Evolutionary conservation across 2,888 invertebrate genomes (phyloP), one percentile per base, ranked within the genome.

Genomic region (Luperina nickerlii): DNA sequence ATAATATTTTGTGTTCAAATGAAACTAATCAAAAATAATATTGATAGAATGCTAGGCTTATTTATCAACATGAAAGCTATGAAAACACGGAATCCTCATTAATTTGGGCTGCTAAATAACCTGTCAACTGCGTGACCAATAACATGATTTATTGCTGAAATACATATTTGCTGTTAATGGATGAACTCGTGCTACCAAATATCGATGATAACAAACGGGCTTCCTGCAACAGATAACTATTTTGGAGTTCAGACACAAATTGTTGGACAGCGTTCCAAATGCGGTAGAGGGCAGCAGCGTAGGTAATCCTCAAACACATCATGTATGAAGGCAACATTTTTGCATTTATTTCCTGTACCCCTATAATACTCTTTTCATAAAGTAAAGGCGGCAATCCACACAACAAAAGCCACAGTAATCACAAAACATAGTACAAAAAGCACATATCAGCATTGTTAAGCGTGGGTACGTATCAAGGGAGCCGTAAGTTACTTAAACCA

Each of bases 401-500:
- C 63, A 74, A 77, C 63, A 76, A 77, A 81, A 82, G 60, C 72
- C 57, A 32, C 57, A 71, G 63, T 73, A 66, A 79, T 86, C 75
- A 82, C 60, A 42, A 65, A 69, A 78, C 51, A 51, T 65, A 72
- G 68, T 62, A 74, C 69, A 80, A 81, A 85, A 86, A 87, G 71
- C 76, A 80, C 73, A 76, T 70, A 86, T 82, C 79, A 82, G 79
- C 71, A 82, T 81, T 89, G 82, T 87, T 80, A 82, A 83, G 68
- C 81, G 71, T 45, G 32, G 79, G 68, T 76, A 78, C 74, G 76
- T 70, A 42, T 78, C 88, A 77, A 66, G 80, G 83, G 90, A 79
- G 79, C 68, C 48, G 71, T 89, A 74, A 69, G 63, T 81, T 75
- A 78, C 71, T 54, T 79, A 77, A 80, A 78, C 84, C 83, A 85